Conservation (phyloP, 2,888 invertebrate genomes). For the Diplazon laetatorius region DNA sequence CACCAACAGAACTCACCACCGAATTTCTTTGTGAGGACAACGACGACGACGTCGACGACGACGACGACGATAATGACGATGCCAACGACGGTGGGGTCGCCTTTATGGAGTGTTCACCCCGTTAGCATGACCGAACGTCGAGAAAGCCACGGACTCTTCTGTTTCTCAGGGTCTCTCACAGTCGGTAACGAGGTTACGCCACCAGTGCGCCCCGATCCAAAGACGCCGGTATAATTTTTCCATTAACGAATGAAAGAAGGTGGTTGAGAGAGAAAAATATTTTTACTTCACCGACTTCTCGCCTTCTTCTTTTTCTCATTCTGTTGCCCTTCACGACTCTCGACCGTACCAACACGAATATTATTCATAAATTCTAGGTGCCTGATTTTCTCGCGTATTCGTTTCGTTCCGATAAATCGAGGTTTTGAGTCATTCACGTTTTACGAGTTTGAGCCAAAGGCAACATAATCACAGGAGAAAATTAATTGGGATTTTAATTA, state of each 20-base stretch:
- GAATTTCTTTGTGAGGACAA: conserved; percentile 71
- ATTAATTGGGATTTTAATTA: conserved; percentile 17
- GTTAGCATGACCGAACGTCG: conserved; percentile 46
- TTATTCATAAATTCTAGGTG: conserved; percentile 62
- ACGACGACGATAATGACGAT: conserved; percentile 23
- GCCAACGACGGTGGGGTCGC: conserved; percentile 10
- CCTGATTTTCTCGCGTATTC: conserved; percentile 18
- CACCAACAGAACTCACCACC: conserved; percentile 58
- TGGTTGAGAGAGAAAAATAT: conserved; percentile 57
- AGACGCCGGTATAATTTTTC: conserved; percentile 60
- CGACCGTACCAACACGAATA: conserved; percentile 51
- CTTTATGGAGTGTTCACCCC: conserved; percentile 57
- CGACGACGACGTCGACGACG: conserved; percentile 36
- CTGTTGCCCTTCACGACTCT: conserved; percentile 34
- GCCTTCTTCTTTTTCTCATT: conserved; percentile 8
- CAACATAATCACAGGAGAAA: conserved; percentile 4
- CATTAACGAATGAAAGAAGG: conserved; percentile 62
- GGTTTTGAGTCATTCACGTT: conserved; percentile 27
- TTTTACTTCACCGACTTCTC: conserved; percentile 33
- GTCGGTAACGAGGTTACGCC: conserved; percentile 38
- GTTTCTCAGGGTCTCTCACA: conserved; percentile 36
- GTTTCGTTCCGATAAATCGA: conserved; percentile 42
- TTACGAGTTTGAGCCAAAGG: conserved; percentile 15
- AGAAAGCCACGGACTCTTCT: conserved; percentile 51
- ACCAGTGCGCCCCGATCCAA: conserved; percentile 13